Evolutionary conservation across 2,797 vertebrate species (phyloP), one percentile per base, ranked within the genome.

Genomic region (Coccyzus lansbergi): DNA sequence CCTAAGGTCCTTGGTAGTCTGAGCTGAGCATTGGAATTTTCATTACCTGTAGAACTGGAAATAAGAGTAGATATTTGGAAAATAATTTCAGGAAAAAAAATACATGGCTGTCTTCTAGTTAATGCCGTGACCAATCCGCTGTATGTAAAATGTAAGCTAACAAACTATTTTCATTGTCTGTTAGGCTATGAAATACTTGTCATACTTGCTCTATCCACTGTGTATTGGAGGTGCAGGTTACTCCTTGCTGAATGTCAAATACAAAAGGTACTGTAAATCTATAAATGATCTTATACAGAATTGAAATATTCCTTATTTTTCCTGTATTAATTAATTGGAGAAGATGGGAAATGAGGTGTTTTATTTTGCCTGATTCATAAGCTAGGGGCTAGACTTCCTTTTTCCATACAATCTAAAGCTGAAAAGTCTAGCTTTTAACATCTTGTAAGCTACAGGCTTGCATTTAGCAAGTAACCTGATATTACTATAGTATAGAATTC

Each of bases 141-240:
- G 10, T 34, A 10, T 72, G 9, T 38, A 24, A 58, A 90, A 79
- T 28, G 25, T 59, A 60, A 93, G 33, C 72, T 95, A 83, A 95
- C n/a, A 22, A 53, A 40, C 26, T 20, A 3, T 67, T 93, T 74
- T 78, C 15, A 7, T 97, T 83, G 59, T 79, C 86, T 48, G 12
- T 24, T 91, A 99, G 99, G 99, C 99, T 48, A 99, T 99, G 98
- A 98, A 98, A 96, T 99, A 98, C 92, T 94, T 99, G 97, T 99
- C 98, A 21, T 99, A 99, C 95, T 97, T 99, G 93, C 98, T 99
- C 19, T 99, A 98, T 96, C 99, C 99, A 19, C 96, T 99, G 85
- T 99, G 99, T 84, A 96, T 99, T 77, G 99, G 99, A 55, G 99
- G 99, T 38, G 99, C 99, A 24, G 91, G 97, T 94, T 99, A 99